phyloP scores from a whole-genome alignment of 2,113 vertebrate genomes.

The Hippocampus abdominalis region DNA sequence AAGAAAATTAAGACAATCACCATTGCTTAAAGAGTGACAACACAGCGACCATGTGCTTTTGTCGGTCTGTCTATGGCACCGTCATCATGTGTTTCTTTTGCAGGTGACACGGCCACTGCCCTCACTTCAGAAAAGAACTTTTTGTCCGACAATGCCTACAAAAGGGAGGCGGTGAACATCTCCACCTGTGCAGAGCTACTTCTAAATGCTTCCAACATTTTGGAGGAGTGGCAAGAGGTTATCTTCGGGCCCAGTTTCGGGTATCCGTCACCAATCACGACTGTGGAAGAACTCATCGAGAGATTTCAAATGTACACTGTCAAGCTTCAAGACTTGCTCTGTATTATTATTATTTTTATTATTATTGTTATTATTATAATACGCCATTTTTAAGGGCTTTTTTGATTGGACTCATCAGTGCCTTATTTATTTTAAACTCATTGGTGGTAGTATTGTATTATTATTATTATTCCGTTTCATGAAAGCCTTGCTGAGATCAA shows the following conservation, averaged over 20 bases:
- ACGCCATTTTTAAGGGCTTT: constrained; percentile 21
- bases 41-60: no score
- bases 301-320: constrained; percentile 7
- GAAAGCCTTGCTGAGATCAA: not conserved
- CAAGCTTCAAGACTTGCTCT: not conserved
- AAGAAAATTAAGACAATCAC: no score
- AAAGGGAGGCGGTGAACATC: constrained; percentile 23
- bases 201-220: constrained; percentile 41
- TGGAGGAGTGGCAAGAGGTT: constrained; percentile 46
- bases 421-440: constrained; percentile 37
- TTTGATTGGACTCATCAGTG: constrained; percentile 14
- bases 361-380: not conserved
- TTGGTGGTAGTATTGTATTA: constrained; percentile 3
- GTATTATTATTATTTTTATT: not conserved
- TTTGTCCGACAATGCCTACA: constrained; percentile 16
- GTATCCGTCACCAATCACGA: constrained; percentile 15
- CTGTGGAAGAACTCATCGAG: constrained; percentile 2
- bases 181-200: constrained; percentile 35
- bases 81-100: constrained; percentile 11
- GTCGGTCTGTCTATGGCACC: no score
- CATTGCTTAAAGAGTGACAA: no score
- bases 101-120: constrained; percentile 63
- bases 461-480: not conserved
- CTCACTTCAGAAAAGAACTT: constrained; percentile 4
- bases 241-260: constrained; percentile 36